These are phyloP conservation scores for Drusus annulatus DNA, from an alignment of 1,140 invertebrate species.

Conservation along the genomic window DNA sequence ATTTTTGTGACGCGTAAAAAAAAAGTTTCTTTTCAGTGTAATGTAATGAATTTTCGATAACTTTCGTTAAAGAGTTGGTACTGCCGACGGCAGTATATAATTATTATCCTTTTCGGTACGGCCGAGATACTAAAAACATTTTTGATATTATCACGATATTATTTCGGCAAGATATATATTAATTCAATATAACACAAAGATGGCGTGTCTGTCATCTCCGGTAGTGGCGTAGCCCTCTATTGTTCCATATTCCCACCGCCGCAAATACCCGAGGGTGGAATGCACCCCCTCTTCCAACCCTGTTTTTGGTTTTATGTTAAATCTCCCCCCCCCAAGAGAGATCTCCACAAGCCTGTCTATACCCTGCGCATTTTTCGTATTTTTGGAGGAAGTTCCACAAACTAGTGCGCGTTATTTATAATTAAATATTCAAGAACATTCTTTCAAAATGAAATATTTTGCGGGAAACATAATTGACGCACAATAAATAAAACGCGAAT, in stretches of 20 bases:
- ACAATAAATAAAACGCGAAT: too few relatives aligned
- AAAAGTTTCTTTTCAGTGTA: too few relatives aligned
- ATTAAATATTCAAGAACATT: too few relatives aligned
- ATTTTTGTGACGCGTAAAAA: too few relatives aligned
- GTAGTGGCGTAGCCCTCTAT: conserved; percentile 8
- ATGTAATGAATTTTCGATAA: too few relatives aligned
- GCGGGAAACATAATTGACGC: too few relatives aligned
- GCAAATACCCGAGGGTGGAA: conserved; percentile 27
- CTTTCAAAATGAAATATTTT: too few relatives aligned
- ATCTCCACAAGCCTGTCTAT: conserved; percentile 8
- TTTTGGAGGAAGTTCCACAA: not conserved
- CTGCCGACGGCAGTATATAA: too few relatives aligned
- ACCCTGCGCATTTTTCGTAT: conserved; percentile 9
- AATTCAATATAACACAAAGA: conserved; percentile 16
- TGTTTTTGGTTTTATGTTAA: conserved; percentile 9
- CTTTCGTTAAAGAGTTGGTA: too few relatives aligned
- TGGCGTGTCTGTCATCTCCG: conserved; percentile 26
- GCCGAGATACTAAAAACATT: not conserved
- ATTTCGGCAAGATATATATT: too few relatives aligned
- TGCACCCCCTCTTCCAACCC: conserved; percentile 21
- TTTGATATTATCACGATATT: not conserved
- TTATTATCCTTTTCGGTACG: too few relatives aligned
- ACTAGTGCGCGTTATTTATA: too few relatives aligned
- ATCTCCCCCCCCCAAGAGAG: not conserved
- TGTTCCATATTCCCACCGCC: conserved; percentile 33